These are phyloP conservation scores for Notodonta dromedarius DNA, from an alignment of 2,888 invertebrate genomes.

Conservation along the genomic window DNA sequence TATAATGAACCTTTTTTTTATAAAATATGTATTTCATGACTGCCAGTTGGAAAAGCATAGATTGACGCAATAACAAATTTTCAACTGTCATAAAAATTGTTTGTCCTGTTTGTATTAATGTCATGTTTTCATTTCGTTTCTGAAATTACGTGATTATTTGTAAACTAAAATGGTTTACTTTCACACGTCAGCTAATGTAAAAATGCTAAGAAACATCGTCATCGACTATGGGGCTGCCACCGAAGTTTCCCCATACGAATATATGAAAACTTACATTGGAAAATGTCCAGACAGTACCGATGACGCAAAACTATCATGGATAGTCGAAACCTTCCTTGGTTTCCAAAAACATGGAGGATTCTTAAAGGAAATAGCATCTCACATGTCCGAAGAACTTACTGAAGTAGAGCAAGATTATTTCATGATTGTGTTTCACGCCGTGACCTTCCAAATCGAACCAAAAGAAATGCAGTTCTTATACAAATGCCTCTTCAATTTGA, in stretches of 20 bases:
- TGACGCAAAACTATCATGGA: slow-evolving; percentile 69
- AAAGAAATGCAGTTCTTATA: slow-evolving; percentile 62
- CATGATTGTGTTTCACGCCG: slow-evolving; percentile 62
- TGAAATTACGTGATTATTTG: slow-evolving; percentile 28
- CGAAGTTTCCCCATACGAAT: slow-evolving; percentile 68
- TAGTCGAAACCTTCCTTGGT: slow-evolving; percentile 67
- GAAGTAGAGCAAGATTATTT: slow-evolving; percentile 67
- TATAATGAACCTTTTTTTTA: not conserved
- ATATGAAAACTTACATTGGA: slow-evolving; percentile 68
- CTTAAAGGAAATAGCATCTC: slow-evolving; percentile 53
- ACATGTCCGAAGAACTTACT: slow-evolving; percentile 58
- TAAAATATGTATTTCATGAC: too few relatives aligned
- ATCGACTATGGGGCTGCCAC: slow-evolving; percentile 53
- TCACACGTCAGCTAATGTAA: slow-evolving; percentile 70
- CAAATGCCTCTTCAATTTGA: slow-evolving; percentile 74
- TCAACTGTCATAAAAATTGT: slow-evolving; percentile 50
- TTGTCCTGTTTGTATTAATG: slow-evolving; percentile 48
- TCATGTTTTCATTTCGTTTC: slow-evolving; percentile 51
- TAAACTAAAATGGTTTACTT: slow-evolving; percentile 71
- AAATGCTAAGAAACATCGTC: slow-evolving; percentile 64
- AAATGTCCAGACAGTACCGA: slow-evolving; percentile 64
- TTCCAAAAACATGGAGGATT: slow-evolving; percentile 65
- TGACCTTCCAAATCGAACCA: slow-evolving; percentile 63
- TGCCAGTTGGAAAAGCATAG: not conserved
- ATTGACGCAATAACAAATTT: slow-evolving; percentile 7